A percentile compares a stretch with the other conserved stretches of the same genome.
Evolutionary conservation across 2,888 invertebrate species (phyloP).

Genomic region (Hemithea aestivaria): DNA sequence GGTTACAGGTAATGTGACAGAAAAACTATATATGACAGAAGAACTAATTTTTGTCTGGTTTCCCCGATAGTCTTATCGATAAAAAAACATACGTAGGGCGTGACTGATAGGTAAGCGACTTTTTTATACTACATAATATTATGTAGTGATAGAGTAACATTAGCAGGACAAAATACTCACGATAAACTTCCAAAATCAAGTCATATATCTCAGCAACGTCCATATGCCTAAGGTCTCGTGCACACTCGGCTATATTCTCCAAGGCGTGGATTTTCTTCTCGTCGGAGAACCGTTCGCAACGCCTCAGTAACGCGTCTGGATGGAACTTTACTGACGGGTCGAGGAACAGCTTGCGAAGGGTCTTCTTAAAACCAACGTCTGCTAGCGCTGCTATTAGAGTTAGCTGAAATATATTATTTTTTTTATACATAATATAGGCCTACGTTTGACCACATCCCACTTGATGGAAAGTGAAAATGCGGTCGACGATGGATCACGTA

Average conservation of each 20-base stretch:
- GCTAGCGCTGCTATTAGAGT: conserved; percentile 74
- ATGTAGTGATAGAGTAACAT: too few species aligned
- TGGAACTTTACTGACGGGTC: conserved; percentile 77
- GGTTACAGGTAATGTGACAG: too few species aligned
- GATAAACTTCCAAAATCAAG: conserved; percentile 68
- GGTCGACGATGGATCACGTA: too few species aligned
- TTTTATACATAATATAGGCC: too few species aligned
- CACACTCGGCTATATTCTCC: conserved; percentile 53
- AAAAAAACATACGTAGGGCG: too few species aligned
- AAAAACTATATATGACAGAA: too few species aligned
- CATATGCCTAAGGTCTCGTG: conserved; percentile 50
- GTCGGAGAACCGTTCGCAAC: conserved; percentile 69
- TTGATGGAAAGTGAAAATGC: too few species aligned
- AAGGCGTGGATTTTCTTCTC: conserved; percentile 57
- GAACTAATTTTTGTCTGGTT: too few species aligned
- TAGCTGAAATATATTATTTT: conserved; percentile 43
- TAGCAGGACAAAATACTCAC: conserved; percentile 50
- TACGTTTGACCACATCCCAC: too few species aligned
- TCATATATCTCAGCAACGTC: conserved; percentile 62
- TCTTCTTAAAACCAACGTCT: conserved; percentile 73
- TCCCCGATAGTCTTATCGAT: too few species aligned
- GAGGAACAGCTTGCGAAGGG: conserved; percentile 66
- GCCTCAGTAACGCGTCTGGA: conserved; percentile 68
- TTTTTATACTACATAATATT: too few species aligned
- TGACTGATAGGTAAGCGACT: too few species aligned